Conservation (phyloP, 2,797 vertebrate genomes). For the Vultur gryphus region DNA sequence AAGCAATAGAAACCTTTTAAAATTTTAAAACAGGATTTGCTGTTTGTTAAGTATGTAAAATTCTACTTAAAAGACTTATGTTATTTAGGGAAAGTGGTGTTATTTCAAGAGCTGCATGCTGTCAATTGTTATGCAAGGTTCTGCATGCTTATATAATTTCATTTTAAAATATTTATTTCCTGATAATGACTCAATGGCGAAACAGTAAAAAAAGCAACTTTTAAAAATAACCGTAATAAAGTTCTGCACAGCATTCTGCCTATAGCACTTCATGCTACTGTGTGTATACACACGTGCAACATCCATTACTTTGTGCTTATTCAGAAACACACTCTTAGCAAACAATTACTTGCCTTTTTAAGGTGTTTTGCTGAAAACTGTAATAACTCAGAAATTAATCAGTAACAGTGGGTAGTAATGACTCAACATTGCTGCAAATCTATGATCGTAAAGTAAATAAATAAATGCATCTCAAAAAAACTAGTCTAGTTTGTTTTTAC, state of each 20-base stretch:
- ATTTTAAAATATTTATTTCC: neutral
- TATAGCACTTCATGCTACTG: rapidly evolving
- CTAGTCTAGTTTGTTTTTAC: neutral
- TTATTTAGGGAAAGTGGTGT: neutral
- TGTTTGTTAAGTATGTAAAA: neutral
- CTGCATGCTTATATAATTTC: neutral
- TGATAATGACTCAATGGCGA: neutral
- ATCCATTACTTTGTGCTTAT: neutral
- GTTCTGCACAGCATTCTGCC: neutral
- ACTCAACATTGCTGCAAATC: neutral
- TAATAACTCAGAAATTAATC: neutral
- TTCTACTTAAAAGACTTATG: neutral
- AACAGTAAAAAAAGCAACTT: neutral
- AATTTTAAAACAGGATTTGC: neutral
- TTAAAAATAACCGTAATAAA: neutral
- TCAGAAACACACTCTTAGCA: neutral
- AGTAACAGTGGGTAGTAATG: neutral
- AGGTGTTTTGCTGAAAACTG: neutral
- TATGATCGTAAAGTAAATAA: neutral
- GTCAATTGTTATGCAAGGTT: neutral
- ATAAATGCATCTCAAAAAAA: neutral
- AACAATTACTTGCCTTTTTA: neutral
- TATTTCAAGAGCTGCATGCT: neutral
- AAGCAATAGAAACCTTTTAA: neutral
- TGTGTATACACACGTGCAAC: neutral